These are phyloP conservation scores for Pedicia rivosa DNA, from an alignment of 2,888 invertebrate species.

Conservation along the genomic window DNA sequence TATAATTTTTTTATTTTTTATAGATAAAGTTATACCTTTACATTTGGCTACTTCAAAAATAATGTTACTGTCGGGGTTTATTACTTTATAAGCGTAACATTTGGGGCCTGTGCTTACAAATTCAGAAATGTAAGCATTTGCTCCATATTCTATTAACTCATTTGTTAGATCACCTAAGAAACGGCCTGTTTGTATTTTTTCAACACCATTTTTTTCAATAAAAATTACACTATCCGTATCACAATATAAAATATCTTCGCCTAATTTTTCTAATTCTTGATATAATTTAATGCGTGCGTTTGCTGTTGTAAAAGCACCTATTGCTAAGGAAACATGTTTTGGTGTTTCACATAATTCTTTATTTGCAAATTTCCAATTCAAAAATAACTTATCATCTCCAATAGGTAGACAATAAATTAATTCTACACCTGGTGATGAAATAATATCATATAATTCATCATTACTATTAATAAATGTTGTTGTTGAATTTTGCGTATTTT, in stretches of 20 bases:
- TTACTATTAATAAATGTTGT: constrained; percentile 12
- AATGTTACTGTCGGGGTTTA: not conserved
- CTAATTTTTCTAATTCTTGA: not conserved
- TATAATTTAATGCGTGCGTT: not conserved
- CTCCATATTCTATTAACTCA: not conserved
- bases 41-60: not conserved
- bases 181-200: not conserved
- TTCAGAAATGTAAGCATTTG: not conserved
- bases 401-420: too few relatives aligned
- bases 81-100: not conserved
- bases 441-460: constrained; percentile 3
- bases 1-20: not conserved
- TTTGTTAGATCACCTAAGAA: not conserved
- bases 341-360: too few relatives aligned
- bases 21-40: not conserved
- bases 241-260: not conserved
- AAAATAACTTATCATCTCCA: too few relatives aligned
- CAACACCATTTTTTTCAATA: too few relatives aligned
- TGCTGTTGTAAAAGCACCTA: not conserved
- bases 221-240: not conserved
- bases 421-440: constrained; percentile 3
- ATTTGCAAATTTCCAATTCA: too few relatives aligned
- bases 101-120: not conserved
- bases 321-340: too few relatives aligned
- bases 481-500: constrained; percentile 14